A percentile compares a stretch with the other conserved stretches of the same genome.
These are phyloP conservation scores for Philaenus spumarius DNA, from an alignment of 1,140 invertebrate genomes.

Conservation along the genomic window DNA sequence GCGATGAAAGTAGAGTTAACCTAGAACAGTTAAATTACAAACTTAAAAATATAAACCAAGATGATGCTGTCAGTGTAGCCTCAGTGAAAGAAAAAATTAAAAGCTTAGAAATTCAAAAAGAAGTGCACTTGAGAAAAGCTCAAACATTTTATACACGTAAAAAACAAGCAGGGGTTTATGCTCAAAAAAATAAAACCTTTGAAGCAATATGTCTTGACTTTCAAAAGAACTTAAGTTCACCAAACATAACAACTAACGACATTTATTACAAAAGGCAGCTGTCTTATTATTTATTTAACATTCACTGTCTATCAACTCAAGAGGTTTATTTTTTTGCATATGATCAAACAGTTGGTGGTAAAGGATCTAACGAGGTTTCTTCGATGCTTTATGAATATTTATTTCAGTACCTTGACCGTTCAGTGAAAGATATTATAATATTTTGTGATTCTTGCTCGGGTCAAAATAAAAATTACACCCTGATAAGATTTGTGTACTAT, in stretches of 20 bases:
- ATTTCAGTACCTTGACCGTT: not conserved
- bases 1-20: conserved; percentile 14
- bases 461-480: conserved; percentile 25
- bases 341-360: conserved; percentile 20
- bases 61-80: conserved; percentile 17
- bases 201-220: conserved; percentile 28
- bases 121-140: conserved; percentile 19
- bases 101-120: not conserved
- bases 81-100: not conserved
- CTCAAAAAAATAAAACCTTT: not conserved
- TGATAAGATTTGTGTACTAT: conserved; percentile 14
- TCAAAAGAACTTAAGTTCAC: conserved; percentile 16
- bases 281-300: conserved; percentile 29
- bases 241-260: conserved; percentile 27
- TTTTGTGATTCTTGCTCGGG: conserved; percentile 26
- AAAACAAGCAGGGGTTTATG: conserved; percentile 9
- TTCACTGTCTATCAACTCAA: conserved; percentile 23
- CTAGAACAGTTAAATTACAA: conserved; percentile 5
- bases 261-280: conserved; percentile 31
- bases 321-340: conserved; percentile 28
- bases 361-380: conserved; percentile 17
- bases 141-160: conserved; percentile 27
- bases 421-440: conserved; percentile 8
- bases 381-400: conserved; percentile 14
- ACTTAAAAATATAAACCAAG: conserved; percentile 16